Percentiles rank a stretch among this genome's conserved stretches.
These are phyloP conservation scores for Aporophyla lueneburgensis DNA, from an alignment of 2,888 invertebrate species.

Conservation along the genomic window DNA sequence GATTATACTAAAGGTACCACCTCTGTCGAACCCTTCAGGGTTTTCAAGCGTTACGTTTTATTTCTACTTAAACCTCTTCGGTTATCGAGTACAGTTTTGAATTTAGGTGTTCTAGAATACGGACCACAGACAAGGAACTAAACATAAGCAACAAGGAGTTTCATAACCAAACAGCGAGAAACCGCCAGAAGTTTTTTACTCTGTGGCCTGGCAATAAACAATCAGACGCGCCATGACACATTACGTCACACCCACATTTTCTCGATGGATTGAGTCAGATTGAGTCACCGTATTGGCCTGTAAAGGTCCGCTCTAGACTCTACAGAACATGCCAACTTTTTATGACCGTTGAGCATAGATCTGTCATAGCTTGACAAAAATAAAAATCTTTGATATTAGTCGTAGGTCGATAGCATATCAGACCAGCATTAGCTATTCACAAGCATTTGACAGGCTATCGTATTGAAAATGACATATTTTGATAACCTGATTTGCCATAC, in stretches of 20 bases:
- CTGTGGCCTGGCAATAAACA: slow-evolving; percentile 26
- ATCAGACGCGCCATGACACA: slow-evolving; percentile 29
- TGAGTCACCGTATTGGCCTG: slow-evolving; percentile 7
- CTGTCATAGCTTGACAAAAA: neutral
- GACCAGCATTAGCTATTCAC: too few relatives aligned
- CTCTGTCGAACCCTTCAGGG: neutral
- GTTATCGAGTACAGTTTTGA: neutral
- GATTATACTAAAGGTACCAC: neutral
- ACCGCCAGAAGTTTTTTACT: slow-evolving; percentile 13
- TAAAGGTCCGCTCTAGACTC: neutral
- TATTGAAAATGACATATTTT: too few relatives aligned
- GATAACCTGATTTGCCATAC: too few relatives aligned
- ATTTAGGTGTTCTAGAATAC: slow-evolving; percentile 13
- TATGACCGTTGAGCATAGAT: neutral
- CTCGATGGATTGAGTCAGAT: slow-evolving; percentile 29
- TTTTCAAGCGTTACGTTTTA: neutral
- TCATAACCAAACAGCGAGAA: slow-evolving; percentile 29
- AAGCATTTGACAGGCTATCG: too few relatives aligned
- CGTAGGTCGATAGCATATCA: too few relatives aligned
- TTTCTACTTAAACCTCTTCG: too few relatives aligned
- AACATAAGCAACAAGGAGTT: slow-evolving; percentile 29
- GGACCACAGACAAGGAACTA: slow-evolving; percentile 34
- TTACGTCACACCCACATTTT: slow-evolving; percentile 36
- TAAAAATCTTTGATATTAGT: neutral
- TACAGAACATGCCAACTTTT: neutral